A percentile compares a stretch with the other conserved stretches of the same genome.
These are phyloP conservation scores for Scarus forsteni DNA, from an alignment of 2,797 vertebrate genomes.

Conservation along the genomic window DNA sequence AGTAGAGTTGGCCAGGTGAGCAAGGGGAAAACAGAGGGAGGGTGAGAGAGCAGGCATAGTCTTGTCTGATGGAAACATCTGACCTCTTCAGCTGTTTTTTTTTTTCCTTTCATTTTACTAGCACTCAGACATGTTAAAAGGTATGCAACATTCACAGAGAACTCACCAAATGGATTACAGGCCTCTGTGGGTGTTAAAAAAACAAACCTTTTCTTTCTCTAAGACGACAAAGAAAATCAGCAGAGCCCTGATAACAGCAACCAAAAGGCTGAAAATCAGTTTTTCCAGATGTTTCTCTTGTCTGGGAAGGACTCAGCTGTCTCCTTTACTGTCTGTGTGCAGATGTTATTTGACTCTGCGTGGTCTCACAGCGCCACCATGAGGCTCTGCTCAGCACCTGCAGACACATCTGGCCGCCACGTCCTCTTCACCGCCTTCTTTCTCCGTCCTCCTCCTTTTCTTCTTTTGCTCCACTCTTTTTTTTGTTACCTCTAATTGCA, in stretches of 20 bases:
- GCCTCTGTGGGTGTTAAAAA: neutral
- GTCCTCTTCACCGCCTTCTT: conserved; percentile 39
- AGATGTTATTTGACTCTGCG: conserved; percentile 49
- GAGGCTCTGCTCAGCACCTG: conserved; percentile 29
- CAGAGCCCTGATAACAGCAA: conserved; percentile 41
- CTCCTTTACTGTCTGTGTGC: conserved; percentile 48
- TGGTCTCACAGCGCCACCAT: conserved; percentile 60
- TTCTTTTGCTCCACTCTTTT: conserved; percentile 44
- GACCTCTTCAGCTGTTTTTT: conserved; percentile 19
- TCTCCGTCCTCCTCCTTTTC: neutral
- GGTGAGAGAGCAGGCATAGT: conserved; percentile 45
- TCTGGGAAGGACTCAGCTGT: conserved; percentile 60
- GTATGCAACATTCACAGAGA: neutral
- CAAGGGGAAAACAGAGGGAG: conserved; percentile 7
- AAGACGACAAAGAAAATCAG: conserved; percentile 57
- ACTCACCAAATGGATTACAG: neutral
- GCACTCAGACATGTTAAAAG: neutral
- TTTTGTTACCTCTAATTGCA: conserved; percentile 88
- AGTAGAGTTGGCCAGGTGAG: conserved; percentile 65
- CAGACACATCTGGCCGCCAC: conserved; percentile 70
- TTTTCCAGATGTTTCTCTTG: conserved; percentile 77
- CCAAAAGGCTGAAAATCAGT: conserved; percentile 31
- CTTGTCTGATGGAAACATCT: conserved; percentile 57
- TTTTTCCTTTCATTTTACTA: neutral
- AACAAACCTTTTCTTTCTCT: neutral